Evolutionary conservation across 2,113 vertebrate species (phyloP).

Genomic region (Myotis davidii): DNA sequence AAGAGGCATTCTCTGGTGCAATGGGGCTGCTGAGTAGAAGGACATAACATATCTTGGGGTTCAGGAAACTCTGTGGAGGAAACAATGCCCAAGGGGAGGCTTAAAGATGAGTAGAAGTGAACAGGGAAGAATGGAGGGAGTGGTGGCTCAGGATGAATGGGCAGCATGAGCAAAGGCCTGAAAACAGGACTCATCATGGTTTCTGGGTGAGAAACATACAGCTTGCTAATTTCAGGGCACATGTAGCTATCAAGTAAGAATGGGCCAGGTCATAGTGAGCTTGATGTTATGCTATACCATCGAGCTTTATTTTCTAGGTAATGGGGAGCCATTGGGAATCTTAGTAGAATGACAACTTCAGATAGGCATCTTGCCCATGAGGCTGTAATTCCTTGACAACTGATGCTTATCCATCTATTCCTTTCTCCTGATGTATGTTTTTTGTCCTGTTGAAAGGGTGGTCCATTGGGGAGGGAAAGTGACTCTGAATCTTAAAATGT

Average conservation of each 20-base stretch:
- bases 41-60: neutral
- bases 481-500: neutral
- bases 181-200: accelerated
- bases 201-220: neutral
- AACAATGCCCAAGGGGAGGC: neutral
- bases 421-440: neutral
- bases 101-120: neutral
- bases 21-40: neutral
- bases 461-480: neutral
- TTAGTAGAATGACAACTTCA: neutral
- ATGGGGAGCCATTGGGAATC: neutral
- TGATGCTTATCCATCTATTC: neutral
- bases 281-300: neutral
- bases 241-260: neutral
- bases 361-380: neutral
- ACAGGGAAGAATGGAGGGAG: neutral
- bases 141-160: neutral
- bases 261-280: neutral
- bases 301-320: neutral
- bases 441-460: neutral
- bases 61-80: neutral
- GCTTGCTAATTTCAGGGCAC: neutral
- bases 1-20: neutral
- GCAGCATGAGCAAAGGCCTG: neutral
- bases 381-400: neutral